Conservation (phyloP, 2,888 invertebrate species). For the Andrena marginata region DNA sequence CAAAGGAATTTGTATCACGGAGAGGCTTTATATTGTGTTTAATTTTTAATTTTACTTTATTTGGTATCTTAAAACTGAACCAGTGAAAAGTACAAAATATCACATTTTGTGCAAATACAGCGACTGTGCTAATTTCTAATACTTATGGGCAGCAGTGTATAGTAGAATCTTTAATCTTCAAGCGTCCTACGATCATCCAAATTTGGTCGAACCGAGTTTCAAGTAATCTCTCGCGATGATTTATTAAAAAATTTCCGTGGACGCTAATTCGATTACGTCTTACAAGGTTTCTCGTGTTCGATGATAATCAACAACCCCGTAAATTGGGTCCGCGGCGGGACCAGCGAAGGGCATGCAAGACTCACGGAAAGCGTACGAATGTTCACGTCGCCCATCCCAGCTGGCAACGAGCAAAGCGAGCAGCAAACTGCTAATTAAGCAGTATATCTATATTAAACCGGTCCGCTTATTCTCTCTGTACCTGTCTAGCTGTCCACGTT, state of each 20-base stretch:
- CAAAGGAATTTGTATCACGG: too few species aligned
- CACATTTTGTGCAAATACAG: too few species aligned
- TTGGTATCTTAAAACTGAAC: too few species aligned
- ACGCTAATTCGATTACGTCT: slow-evolving; percentile 47
- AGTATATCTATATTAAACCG: slow-evolving; percentile 65
- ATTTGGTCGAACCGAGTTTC: background rate
- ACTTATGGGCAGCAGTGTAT: too few species aligned
- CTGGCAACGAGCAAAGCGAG: slow-evolving; percentile 35
- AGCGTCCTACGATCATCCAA: background rate
- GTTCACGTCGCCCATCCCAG: slow-evolving; percentile 29
- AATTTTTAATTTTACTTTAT: too few species aligned
- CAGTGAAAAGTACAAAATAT: too few species aligned
- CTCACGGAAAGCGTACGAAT: slow-evolving; percentile 20
- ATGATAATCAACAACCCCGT: slow-evolving; percentile 44
- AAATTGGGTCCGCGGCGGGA: slow-evolving; percentile 37
- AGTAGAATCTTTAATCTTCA: too few species aligned
- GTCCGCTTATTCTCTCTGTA: slow-evolving; percentile 63
- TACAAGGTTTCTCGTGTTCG: slow-evolving; percentile 45
- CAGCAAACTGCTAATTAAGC: slow-evolving; percentile 59
- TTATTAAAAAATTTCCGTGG: slow-evolving; percentile 20
- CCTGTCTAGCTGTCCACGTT: slow-evolving; percentile 66
- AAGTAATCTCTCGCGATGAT: background rate
- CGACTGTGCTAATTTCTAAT: too few species aligned
- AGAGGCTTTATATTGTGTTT: too few species aligned
- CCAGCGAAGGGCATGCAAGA: slow-evolving; percentile 13